phyloP scores from a whole-genome alignment of 2,888 invertebrate genomes.

The Boloria euphrosyne region DNA sequence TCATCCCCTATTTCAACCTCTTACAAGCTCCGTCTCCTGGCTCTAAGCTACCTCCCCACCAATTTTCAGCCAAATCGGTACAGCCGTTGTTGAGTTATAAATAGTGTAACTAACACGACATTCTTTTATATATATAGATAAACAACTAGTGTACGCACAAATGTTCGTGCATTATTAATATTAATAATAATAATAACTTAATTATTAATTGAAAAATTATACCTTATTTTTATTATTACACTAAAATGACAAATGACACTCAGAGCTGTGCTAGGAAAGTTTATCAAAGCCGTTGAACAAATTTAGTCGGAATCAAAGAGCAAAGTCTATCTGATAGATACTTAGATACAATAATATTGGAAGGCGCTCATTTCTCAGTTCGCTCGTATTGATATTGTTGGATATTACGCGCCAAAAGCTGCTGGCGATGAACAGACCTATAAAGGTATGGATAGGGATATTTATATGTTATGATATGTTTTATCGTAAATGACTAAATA shows the following conservation, averaged over 20 bases:
- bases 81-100: too few species aligned
- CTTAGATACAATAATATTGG: constrained; percentile 51
- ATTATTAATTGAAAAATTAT: too few species aligned
- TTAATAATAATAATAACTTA: too few species aligned
- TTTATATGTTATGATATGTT: background rate
- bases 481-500: too few species aligned
- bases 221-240: background rate
- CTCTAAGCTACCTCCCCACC: too few species aligned
- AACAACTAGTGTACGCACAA: too few species aligned
- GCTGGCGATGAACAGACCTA: constrained; percentile 50
- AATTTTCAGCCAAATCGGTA: too few species aligned
- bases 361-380: constrained; percentile 76
- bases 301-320: constrained; percentile 28
- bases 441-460: constrained; percentile 37
- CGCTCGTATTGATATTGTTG: constrained; percentile 79
- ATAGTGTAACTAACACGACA: too few species aligned
- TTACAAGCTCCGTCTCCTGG: too few species aligned
- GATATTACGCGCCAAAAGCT: constrained; percentile 80
- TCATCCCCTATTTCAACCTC: too few species aligned
- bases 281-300: constrained; percentile 22
- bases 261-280: background rate
- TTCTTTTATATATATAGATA: too few species aligned
- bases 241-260: constrained; percentile 7
- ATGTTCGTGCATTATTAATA: too few species aligned
- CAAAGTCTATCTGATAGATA: constrained; percentile 47